Conservation (phyloP, 2,113 vertebrate species). For the Blennius ocellaris region DNA sequence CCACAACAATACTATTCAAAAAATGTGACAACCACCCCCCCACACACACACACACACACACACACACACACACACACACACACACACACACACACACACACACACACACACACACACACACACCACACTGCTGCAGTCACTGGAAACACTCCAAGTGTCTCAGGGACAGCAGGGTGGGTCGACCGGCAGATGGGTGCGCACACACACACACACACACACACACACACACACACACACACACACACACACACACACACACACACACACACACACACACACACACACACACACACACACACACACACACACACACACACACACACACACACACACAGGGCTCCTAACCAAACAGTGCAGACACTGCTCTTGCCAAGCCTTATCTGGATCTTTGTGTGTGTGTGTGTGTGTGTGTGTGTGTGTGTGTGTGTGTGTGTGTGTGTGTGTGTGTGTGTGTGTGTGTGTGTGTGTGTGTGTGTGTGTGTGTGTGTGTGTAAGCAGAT, state of each 20-base stretch:
- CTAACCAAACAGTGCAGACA: conserved; percentile 40
- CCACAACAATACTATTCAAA: background rate
- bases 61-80: no score
- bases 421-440: conserved; percentile 14
- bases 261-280: conserved; percentile 13
- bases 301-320: conserved; percentile 11
- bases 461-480: conserved; percentile 12
- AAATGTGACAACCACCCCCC: background rate
- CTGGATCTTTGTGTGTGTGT: conserved; percentile 19
- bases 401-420: conserved; percentile 13
- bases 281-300: conserved; percentile 18
- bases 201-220: conserved; percentile 11
- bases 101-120: background rate
- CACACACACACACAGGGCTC: background rate
- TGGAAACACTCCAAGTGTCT: conserved; percentile 23
- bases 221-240: conserved; percentile 16
- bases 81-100: no score
- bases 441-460: conserved; percentile 13
- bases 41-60: no score
- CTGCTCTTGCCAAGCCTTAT: conserved; percentile 36
- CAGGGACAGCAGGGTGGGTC: conserved; percentile 42
- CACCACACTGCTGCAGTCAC: conserved; percentile 1
- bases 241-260: conserved; percentile 19
- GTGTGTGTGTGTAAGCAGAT: conserved; percentile 31
- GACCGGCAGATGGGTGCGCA: conserved; percentile 31